These are phyloP conservation scores for Sylvicola cinctus DNA, from an alignment of 2,888 invertebrate species.

Conservation along the genomic window DNA sequence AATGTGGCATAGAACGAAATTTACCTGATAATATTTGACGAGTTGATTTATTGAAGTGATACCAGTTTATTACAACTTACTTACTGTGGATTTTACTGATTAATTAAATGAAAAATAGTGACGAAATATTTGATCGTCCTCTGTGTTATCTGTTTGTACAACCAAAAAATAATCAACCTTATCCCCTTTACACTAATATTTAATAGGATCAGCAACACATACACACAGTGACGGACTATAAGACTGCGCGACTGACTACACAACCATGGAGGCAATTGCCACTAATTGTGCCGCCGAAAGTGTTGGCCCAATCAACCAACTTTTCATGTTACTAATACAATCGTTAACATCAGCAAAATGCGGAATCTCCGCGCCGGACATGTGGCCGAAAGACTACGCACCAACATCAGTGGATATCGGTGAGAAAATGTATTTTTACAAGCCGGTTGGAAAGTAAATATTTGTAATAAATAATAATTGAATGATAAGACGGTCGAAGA, in stretches of 20 bases:
- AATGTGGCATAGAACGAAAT: too few species aligned
- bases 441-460: background rate
- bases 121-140: too few species aligned
- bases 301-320: slow-evolving; percentile 15
- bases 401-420: slow-evolving; percentile 14
- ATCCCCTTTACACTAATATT: too few species aligned
- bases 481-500: background rate
- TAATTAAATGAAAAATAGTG: background rate
- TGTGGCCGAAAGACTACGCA: slow-evolving; percentile 33
- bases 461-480: too few species aligned
- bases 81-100: background rate
- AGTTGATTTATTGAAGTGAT: too few species aligned
- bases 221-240: too few species aligned
- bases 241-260: too few species aligned
- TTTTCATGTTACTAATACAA: slow-evolving; percentile 35
- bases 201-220: too few species aligned
- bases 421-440: slow-evolving; percentile 13
- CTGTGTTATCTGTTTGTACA: too few species aligned
- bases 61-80: too few species aligned
- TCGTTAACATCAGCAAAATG: slow-evolving; percentile 37
- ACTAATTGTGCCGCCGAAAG: slow-evolving; percentile 12
- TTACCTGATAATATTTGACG: too few species aligned
- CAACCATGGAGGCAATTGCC: slow-evolving; percentile 2
- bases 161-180: too few species aligned
- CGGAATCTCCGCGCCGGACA: slow-evolving; percentile 25